A percentile compares a stretch with the other conserved stretches of the same genome.
These are phyloP conservation scores for Aelia acuminata DNA, from an alignment of 2,888 invertebrate genomes.

Conservation along the genomic window DNA sequence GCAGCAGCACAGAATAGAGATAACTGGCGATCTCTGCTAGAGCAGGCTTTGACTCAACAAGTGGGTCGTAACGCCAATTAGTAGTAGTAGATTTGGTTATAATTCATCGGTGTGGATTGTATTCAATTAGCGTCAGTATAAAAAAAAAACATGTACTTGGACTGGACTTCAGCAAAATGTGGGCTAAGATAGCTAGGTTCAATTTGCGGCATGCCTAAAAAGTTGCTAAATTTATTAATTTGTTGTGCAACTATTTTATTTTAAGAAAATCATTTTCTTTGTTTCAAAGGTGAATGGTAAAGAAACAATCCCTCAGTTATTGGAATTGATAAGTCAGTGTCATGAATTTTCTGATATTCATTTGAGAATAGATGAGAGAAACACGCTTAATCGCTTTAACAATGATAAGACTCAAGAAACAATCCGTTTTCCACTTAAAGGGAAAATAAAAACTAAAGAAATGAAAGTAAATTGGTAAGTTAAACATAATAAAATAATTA, in stretches of 20 bases:
- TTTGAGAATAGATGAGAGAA: constrained; percentile 79
- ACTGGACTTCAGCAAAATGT: too few relatives aligned
- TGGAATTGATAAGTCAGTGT: constrained; percentile 75
- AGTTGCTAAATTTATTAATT: too few relatives aligned
- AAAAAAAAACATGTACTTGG: too few relatives aligned
- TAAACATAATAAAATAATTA: neutral
- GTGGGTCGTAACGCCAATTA: too few relatives aligned
- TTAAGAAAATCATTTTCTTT: neutral
- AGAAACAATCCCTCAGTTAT: constrained; percentile 74
- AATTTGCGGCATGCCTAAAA: too few relatives aligned
- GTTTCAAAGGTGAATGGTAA: constrained; percentile 73
- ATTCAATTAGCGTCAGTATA: too few relatives aligned
- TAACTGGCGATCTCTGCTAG: too few relatives aligned
- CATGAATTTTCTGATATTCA: constrained; percentile 80
- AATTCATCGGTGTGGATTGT: too few relatives aligned
- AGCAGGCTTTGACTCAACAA: too few relatives aligned
- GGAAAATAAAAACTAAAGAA: constrained; percentile 78
- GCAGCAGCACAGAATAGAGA: too few relatives aligned
- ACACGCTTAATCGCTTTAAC: constrained; percentile 79
- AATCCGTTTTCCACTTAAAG: constrained; percentile 80
- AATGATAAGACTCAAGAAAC: constrained; percentile 72
- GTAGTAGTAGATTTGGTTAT: too few relatives aligned
- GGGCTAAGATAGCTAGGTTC: too few relatives aligned
- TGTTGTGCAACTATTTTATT: neutral
- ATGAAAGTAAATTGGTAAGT: constrained; percentile 84